phyloP scores from a whole-genome alignment of 2,113 vertebrate species.

The Erythrolamprus reginae region DNA sequence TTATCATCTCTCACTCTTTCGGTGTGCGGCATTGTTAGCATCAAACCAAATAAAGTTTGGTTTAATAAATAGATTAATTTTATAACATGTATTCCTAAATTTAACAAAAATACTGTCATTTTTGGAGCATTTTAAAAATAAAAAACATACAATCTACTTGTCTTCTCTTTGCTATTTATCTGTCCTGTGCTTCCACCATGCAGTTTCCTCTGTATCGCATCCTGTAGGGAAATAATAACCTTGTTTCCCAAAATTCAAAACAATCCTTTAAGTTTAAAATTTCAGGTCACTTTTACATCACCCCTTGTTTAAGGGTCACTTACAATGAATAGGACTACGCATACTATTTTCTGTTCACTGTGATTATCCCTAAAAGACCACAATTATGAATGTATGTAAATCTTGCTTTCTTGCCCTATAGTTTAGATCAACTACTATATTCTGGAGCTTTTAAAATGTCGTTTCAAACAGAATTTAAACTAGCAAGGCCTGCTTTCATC shows the following conservation, averaged over 20 bases:
- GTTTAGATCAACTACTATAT: constrained; percentile 32
- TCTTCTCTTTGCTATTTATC: not conserved
- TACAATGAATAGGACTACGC: constrained; percentile 3
- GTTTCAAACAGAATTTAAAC: constrained; percentile 41
- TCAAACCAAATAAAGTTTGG: not conserved
- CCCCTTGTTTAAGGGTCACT: not conserved
- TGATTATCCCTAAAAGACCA: constrained; percentile 22
- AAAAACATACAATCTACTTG: not conserved
- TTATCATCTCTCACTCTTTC: not conserved
- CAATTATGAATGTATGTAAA: not conserved
- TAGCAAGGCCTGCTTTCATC: constrained; percentile 42
- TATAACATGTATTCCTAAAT: not conserved
- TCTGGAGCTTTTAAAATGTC: constrained; percentile 48
- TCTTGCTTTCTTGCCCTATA: constrained; percentile 15
- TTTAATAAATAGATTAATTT: not conserved
- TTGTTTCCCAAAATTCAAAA: constrained; percentile 1
- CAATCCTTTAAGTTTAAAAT: constrained; percentile 6
- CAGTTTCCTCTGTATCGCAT: not conserved
- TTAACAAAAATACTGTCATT: not conserved
- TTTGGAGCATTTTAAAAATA: not conserved
- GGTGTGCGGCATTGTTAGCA: not conserved
- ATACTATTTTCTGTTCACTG: constrained; percentile 1
- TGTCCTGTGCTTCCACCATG: not conserved
- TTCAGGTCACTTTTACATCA: constrained; percentile 11
- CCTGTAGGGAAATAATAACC: constrained; percentile 1